Percentiles rank a stretch among this genome's conserved stretches.
Conservation (phyloP, 2,797 vertebrate genomes). For the Melanotaenia trifasciata region DNA sequence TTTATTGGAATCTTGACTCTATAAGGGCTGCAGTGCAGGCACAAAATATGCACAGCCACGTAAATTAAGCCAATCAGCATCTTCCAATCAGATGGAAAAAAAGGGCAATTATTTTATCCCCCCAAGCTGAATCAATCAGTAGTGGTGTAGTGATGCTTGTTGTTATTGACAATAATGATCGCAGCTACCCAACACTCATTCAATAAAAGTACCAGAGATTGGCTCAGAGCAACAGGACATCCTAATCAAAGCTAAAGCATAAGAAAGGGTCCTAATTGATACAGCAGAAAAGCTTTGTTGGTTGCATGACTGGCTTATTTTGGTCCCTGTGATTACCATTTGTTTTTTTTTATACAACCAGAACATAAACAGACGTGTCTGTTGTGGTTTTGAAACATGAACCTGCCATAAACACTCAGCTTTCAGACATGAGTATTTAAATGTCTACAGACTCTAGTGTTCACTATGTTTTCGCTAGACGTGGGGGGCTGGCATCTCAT, state of each 20-base stretch:
- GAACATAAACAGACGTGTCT: not conserved
- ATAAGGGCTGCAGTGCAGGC: not conserved
- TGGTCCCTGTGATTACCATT: not conserved
- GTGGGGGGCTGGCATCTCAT: not conserved
- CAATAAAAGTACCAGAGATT: slow-evolving; percentile 12
- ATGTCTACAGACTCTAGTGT: not conserved
- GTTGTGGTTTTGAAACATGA: not conserved
- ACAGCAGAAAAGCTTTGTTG: not conserved
- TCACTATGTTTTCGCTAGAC: not conserved
- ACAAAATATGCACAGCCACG: slow-evolving; percentile 7
- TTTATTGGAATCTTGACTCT: not conserved
- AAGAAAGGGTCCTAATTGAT: not conserved
- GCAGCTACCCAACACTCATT: slow-evolving; percentile 8
- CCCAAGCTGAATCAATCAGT: slow-evolving; percentile 31
- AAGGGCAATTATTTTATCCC: slow-evolving; percentile 40
- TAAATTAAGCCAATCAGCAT: slow-evolving; percentile 18
- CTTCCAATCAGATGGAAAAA: slow-evolving; percentile 21
- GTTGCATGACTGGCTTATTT: not conserved
- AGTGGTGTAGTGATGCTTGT: slow-evolving; percentile 18
- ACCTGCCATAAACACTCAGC: not conserved
- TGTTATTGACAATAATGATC: slow-evolving; percentile 40
- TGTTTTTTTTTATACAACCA: not conserved
- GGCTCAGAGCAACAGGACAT: slow-evolving; percentile 21
- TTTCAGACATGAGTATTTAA: not conserved
- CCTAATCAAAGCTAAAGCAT: slow-evolving; percentile 10